Conservation (phyloP, 2,113 vertebrate genomes). For the Boleophthalmus pectinirostris region DNA sequence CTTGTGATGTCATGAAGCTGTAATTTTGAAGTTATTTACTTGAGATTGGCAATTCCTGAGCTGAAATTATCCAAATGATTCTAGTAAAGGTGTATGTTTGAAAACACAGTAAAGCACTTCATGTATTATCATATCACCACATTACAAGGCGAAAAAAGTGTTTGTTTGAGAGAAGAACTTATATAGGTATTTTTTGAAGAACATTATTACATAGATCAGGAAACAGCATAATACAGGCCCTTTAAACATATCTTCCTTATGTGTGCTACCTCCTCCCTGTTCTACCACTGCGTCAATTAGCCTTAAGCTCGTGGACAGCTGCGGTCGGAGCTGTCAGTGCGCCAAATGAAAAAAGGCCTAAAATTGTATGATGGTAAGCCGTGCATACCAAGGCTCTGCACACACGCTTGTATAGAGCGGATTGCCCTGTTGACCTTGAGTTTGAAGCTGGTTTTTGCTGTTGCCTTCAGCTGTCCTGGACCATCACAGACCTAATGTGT, state of each 20-base stretch:
- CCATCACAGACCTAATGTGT: slow-evolving; percentile 63
- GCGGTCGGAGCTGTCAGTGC: slow-evolving; percentile 38
- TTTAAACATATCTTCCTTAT: slow-evolving; percentile 8
- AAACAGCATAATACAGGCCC: too few relatives aligned
- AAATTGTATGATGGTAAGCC: slow-evolving; percentile 53
- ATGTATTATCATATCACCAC: too few relatives aligned
- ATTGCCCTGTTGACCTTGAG: slow-evolving; percentile 72
- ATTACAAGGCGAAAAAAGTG: too few relatives aligned
- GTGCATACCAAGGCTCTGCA: slow-evolving; percentile 44
- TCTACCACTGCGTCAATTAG: slow-evolving; percentile 26
- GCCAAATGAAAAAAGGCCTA: slow-evolving; percentile 44
- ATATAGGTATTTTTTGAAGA: too few relatives aligned
- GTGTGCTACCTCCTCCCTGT: slow-evolving; percentile 43
- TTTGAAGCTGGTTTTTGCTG: slow-evolving; percentile 69
- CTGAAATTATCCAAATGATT: too few relatives aligned
- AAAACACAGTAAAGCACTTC: too few relatives aligned
- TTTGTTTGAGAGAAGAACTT: too few relatives aligned
- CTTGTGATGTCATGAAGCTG: too few relatives aligned
- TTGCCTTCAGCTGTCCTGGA: slow-evolving; percentile 66
- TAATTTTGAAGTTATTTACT: too few relatives aligned
- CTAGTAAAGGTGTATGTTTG: too few relatives aligned
- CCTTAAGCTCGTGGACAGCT: slow-evolving; percentile 50
- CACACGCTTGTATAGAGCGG: slow-evolving; percentile 37
- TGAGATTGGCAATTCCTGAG: too few relatives aligned
- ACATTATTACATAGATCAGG: too few relatives aligned